These are phyloP conservation scores for Cuculus canorus DNA, from an alignment of 2,797 vertebrate species.

Conservation along the genomic window DNA sequence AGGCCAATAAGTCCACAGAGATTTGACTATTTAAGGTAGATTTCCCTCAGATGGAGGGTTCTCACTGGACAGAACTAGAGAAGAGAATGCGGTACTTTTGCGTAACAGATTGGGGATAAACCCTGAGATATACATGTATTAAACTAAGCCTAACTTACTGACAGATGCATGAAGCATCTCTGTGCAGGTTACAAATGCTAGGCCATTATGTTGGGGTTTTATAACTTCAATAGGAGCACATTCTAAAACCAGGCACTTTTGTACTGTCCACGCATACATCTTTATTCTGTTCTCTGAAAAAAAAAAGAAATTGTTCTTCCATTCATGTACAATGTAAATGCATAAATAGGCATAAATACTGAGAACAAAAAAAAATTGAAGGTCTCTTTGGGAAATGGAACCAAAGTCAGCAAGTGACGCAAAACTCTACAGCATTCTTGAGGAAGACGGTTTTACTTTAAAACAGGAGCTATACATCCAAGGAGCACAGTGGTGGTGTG, in stretches of 20 bases:
- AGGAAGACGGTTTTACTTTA: background rate
- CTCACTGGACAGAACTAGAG: background rate
- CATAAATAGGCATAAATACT: background rate
- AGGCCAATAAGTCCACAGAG: background rate
- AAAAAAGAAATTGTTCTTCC: background rate
- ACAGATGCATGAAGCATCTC: background rate
- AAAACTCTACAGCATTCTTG: background rate
- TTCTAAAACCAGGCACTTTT: background rate
- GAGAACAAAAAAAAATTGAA: background rate
- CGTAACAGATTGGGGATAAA: background rate
- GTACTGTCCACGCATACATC: background rate
- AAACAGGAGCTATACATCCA: background rate
- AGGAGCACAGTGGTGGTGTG: background rate
- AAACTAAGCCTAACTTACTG: background rate
- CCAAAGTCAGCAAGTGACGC: background rate
- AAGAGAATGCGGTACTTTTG: background rate
- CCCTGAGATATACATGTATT: background rate
- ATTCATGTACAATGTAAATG: background rate
- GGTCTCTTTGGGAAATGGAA: background rate
- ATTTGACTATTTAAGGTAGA: background rate
- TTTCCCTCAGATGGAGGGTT: background rate
- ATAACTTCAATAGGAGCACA: background rate
- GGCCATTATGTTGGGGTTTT: background rate
- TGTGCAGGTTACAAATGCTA: background rate
- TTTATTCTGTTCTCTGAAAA: background rate